These are phyloP conservation scores for Drosophila melanocephala DNA, from an alignment of 2,888 invertebrate genomes.

Conservation along the genomic window DNA sequence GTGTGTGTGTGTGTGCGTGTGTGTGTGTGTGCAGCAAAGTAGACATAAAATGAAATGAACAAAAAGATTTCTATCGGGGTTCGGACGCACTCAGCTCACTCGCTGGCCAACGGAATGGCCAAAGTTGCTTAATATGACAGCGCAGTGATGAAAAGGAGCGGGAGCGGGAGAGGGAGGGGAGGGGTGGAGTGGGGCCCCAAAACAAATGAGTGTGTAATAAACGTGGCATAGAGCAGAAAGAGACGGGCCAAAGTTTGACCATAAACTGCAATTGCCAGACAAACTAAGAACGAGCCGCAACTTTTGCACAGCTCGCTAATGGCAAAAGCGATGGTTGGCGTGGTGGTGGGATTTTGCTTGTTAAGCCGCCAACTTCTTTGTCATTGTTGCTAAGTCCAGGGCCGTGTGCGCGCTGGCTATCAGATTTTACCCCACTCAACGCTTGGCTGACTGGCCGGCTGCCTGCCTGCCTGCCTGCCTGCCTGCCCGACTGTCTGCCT, in stretches of 20 bases:
- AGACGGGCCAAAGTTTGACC: slow-evolving; percentile 61
- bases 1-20: slow-evolving; percentile 27
- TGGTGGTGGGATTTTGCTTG: slow-evolving; percentile 34
- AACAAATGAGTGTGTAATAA: slow-evolving; percentile 80
- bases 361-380: slow-evolving; percentile 70
- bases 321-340: slow-evolving; percentile 8
- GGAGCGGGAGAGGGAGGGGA: not conserved
- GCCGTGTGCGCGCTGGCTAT: slow-evolving; percentile 31
- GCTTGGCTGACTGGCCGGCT: slow-evolving; percentile 39
- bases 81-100: slow-evolving; percentile 28
- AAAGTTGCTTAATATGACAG: slow-evolving; percentile 80
- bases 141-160: slow-evolving; percentile 5
- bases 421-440: slow-evolving; percentile 42
- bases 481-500: slow-evolving; percentile 40
- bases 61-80: slow-evolving; percentile 77
- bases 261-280: slow-evolving; percentile 72
- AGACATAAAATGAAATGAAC: slow-evolving; percentile 80
- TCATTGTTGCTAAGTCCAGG: slow-evolving; percentile 48
- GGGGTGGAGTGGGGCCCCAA: slow-evolving; percentile 18
- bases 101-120: slow-evolving; percentile 59
- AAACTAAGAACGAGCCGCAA: slow-evolving; percentile 55
- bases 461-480: slow-evolving; percentile 37
- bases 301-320: slow-evolving; percentile 47
- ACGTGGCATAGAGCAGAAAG: slow-evolving; percentile 47
- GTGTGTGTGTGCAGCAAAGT: slow-evolving; percentile 50